A percentile compares a stretch with the other conserved stretches of the same genome.
Evolutionary conservation across 2,888 invertebrate genomes (phyloP).

Genomic region (Morpho achilles): DNA sequence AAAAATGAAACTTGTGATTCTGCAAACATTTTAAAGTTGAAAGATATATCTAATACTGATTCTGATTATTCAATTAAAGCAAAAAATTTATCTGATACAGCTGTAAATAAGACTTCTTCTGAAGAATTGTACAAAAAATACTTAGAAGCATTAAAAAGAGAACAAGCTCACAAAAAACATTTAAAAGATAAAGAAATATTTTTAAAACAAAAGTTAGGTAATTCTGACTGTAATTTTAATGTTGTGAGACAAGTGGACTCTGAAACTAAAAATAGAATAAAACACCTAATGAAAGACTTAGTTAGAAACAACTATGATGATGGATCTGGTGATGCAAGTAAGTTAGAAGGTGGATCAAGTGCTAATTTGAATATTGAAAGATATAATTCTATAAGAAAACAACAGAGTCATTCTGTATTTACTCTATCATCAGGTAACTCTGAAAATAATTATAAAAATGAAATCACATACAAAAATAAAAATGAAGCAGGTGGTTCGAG

Average conservation of each 20-base stretch:
- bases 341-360: constrained; percentile 54
- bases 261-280: constrained; percentile 47
- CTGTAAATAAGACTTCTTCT: constrained; percentile 55
- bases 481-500: constrained; percentile 40
- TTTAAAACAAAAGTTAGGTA: constrained; percentile 60
- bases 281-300: constrained; percentile 64
- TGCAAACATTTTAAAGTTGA: constrained; percentile 36
- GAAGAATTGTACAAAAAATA: constrained; percentile 65
- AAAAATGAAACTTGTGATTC: constrained; percentile 41
- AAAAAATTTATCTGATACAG: constrained; percentile 50
- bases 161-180: constrained; percentile 59
- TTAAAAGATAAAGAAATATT: constrained; percentile 63
- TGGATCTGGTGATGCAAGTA: constrained; percentile 72
- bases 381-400: constrained; percentile 38
- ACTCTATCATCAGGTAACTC: constrained; percentile 64
- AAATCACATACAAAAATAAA: constrained; percentile 43
- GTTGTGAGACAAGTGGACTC: constrained; percentile 35
- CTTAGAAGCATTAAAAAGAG: constrained; percentile 58
- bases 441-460: constrained; percentile 42
- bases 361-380: constrained; percentile 39
- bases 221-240: constrained; percentile 51
- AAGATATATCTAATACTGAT: constrained; percentile 46
- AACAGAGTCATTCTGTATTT: constrained; percentile 67
- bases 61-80: constrained; percentile 58
- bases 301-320: constrained; percentile 67